Evolutionary conservation across 2,888 invertebrate genomes (phyloP), one percentile per base, ranked within the genome.

Genomic region (Dynastes grantii): DNA sequence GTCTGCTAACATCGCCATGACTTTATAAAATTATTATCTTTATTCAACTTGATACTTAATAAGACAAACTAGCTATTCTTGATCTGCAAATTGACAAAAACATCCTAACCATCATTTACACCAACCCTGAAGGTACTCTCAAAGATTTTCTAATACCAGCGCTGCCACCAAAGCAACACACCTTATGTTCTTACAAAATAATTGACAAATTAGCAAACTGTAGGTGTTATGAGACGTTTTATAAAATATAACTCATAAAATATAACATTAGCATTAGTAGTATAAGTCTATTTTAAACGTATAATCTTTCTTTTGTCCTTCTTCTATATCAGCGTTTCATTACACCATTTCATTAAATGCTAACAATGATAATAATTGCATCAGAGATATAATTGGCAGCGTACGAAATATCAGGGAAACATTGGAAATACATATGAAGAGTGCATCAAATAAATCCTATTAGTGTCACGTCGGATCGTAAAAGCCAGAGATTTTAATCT

Each of bases 331-430:
- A 1, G 9, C 40, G 22, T n/a, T 67, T 67, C 65, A 67, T 67
- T 67, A 67, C 40, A 37, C 11, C 65, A 9, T 67, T 67, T 45
- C 45, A 40, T 67, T 67, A 67, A 67, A 67, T 67, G 65, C 45
- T 67, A 67, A 67, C 49, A 67, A 67, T 45, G 9, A 45, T 67
- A 67, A 67, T 67, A 67, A 67, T 45, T 67, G 65, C 40, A 22
- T 22, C 65, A 45, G 32, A 63, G 29, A 29, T 63, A 11, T 63
- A 63, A 63, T 63, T 63, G 63, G 29, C 45, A 45, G 40, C 65
- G 45, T 8, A 0, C 8, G 55, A 58, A 22, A 6, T 58, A 22
- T 11, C 16, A 22, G 55, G 55, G 8, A 16, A 58, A 8, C 22
- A 16, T 22, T 22, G 6, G 55, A 58, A 58, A 58, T 58, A 58